Conservation (phyloP, 2,888 invertebrate genomes). For the Scaptomyza cyrtandrae region DNA sequence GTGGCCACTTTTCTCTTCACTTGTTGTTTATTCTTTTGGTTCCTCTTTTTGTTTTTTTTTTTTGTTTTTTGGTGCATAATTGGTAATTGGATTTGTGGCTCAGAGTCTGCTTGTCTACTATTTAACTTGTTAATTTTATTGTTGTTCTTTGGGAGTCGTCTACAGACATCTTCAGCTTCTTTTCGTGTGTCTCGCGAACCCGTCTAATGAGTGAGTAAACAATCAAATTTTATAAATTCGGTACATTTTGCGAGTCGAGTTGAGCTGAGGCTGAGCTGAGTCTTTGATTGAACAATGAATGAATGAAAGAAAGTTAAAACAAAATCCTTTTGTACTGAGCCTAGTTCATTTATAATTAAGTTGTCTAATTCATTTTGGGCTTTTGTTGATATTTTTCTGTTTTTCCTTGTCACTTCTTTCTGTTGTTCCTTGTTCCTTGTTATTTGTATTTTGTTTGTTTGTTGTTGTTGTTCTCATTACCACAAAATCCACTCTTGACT, state of each 20-base stretch:
- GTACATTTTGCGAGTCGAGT: slow-evolving; percentile 21
- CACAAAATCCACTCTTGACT: slow-evolving; percentile 75
- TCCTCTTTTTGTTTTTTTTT: neutral
- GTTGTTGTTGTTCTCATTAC: slow-evolving; percentile 60
- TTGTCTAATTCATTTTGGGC: slow-evolving; percentile 82
- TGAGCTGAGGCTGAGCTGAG: slow-evolving; percentile 7
- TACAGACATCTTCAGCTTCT: slow-evolving; percentile 24
- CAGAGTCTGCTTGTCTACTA: slow-evolving; percentile 63
- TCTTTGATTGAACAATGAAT: slow-evolving; percentile 40
- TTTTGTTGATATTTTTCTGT: slow-evolving; percentile 63
- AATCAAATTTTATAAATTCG: slow-evolving; percentile 60
- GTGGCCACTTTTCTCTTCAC: slow-evolving; percentile 8
- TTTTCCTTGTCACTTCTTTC: slow-evolving; percentile 42
- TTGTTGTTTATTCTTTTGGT: slow-evolving; percentile 1
- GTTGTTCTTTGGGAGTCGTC: slow-evolving; percentile 75
- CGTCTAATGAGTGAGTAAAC: slow-evolving; percentile 77
- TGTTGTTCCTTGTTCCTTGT: slow-evolving; percentile 26
- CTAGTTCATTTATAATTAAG: slow-evolving; percentile 81
- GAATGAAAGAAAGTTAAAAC: slow-evolving; percentile 36
- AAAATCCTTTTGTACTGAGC: slow-evolving; percentile 70
- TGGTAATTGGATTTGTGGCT: slow-evolving; percentile 79
- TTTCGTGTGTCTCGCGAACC: slow-evolving; percentile 29
- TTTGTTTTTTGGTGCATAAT: slow-evolving; percentile 36
- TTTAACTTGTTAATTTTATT: slow-evolving; percentile 79
- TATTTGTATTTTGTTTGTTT: slow-evolving; percentile 4